Base-by-base conservation (phyloP, 2,113 vertebrate genomes). In the Porphyrio hochstetteri region DNA sequence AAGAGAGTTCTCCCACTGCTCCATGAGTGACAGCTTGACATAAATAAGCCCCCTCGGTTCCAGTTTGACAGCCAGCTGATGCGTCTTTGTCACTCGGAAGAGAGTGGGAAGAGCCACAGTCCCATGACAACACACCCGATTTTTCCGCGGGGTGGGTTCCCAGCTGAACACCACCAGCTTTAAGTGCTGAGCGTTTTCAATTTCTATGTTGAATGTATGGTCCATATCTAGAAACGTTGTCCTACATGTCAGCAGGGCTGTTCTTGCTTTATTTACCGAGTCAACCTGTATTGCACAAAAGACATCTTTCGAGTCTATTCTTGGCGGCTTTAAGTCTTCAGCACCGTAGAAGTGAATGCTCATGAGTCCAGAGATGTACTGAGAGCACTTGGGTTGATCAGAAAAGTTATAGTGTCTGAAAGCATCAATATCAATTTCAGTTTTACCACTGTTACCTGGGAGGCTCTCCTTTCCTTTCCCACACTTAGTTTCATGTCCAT, bases 221-320 rank as follows among this genome's bases (percentile, higher is more conserved):
- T 99, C 99, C 99, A 99, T 99, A 88, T 99, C 99, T 56, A 99
- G 97, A 97, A 99, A 99, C 2, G 99, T 93, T 1, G 99, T 99
- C 88, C 98, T 98, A 75, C 99, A 99, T 0, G 99, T 99, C 53
- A 99, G 99, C 80, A 99, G 98, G 21, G 99, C 99, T 10, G 99
- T 99, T 53, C 99, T 98, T 24, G 99, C 99, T 97, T 99, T 99
- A 88, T 99, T 99, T 44, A 99, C 98, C 0, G 99, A 99, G 97
- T 99, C 99, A 78, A 99, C 99, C 92, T 99, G 99, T 97, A 99
- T 99, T 95, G 99, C 99, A 95, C 99, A 99, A 93, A 99, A 99
- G 78, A 99, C 98, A 42, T 99, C 98, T 83, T 99, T 98, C 7
- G 99, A 99, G 95, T 99, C 99, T 61, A 99, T 97, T 42, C 98